Evolutionary conservation across 1,140 invertebrate species (phyloP).

Genomic region (Neocloeon triangulifer): DNA sequence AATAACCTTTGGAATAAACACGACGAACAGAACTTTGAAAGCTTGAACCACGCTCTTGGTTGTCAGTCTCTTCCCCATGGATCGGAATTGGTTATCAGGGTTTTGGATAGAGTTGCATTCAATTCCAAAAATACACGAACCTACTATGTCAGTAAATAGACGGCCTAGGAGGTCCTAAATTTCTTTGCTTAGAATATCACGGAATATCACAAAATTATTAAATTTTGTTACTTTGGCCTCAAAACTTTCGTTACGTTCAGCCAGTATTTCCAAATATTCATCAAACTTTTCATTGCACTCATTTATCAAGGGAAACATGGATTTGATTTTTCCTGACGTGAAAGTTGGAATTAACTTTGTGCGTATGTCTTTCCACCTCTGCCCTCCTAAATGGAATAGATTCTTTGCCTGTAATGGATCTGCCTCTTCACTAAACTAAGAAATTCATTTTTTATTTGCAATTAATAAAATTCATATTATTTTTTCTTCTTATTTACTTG

Average conservation of each 20-base stretch:
- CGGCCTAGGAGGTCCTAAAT: constrained; percentile 15
- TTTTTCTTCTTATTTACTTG: no score
- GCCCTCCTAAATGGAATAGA: no score
- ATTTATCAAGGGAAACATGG: constrained; percentile 19
- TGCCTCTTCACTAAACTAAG: no score
- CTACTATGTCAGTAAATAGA: constrained; percentile 28
- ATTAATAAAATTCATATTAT: no score
- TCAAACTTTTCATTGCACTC: constrained; percentile 18
- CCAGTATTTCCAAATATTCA: constrained; percentile 14
- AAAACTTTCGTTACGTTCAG: constrained; percentile 14
- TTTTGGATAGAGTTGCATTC: constrained; percentile 24
- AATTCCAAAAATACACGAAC: constrained; percentile 29
- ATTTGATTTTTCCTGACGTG: constrained; percentile 18
- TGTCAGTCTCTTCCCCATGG: constrained; percentile 18
- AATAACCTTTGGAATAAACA: constrained; percentile 12
- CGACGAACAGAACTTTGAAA: no score
- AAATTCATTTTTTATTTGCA: no score
- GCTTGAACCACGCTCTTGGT: no score
- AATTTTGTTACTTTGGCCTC: no score
- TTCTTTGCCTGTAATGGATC: constrained; percentile 15
- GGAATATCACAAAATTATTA: no score
- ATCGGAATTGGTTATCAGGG: constrained; percentile 22
- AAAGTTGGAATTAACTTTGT: no score
- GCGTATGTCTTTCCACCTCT: no score
- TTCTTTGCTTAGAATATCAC: constrained; percentile 14